A percentile compares a stretch with the other conserved stretches of the same genome.
phyloP scores from a whole-genome alignment of 2,113 vertebrate genomes.

The Orycteropus afer region DNA sequence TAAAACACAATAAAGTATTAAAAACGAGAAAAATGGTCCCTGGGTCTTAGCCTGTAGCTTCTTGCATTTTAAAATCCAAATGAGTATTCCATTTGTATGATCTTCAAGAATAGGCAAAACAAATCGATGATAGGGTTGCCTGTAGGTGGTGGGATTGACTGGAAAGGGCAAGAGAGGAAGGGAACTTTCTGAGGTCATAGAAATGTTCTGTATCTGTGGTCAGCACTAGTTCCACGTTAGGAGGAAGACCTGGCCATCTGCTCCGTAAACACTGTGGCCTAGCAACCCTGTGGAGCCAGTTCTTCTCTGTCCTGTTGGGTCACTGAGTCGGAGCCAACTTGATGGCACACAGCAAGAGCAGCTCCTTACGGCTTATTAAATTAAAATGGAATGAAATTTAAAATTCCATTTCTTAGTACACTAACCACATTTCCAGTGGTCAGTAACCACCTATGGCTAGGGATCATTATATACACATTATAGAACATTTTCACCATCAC shows the following conservation, averaged over 20 bases:
- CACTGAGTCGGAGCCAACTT: no score
- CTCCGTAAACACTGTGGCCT: no score
- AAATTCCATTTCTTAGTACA: not conserved
- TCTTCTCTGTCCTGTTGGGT: no score
- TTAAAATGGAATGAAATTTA: constrained; percentile 21
- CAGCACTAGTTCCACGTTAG: not conserved
- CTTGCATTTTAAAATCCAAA: not conserved
- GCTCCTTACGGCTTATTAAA: not conserved
- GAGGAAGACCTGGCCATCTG: no score
- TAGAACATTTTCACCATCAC: not conserved
- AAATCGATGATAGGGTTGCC: not conserved
- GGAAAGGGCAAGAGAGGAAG: not conserved
- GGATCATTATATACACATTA: not conserved
- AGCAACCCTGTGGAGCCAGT: no score
- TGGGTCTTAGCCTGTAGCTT: not conserved
- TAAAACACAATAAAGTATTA: no score
- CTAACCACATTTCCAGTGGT: not conserved
- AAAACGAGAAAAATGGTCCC: not conserved
- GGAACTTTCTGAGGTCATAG: not conserved
- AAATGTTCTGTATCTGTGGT: not conserved
- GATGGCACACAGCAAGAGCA: no score
- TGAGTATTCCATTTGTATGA: not conserved
- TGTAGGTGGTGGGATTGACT: not conserved
- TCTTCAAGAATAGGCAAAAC: not conserved
- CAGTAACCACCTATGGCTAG: not conserved